These are phyloP conservation scores for Peromyscus aztecus DNA, from an alignment of 2,797 vertebrate genomes.

Conservation along the genomic window DNA sequence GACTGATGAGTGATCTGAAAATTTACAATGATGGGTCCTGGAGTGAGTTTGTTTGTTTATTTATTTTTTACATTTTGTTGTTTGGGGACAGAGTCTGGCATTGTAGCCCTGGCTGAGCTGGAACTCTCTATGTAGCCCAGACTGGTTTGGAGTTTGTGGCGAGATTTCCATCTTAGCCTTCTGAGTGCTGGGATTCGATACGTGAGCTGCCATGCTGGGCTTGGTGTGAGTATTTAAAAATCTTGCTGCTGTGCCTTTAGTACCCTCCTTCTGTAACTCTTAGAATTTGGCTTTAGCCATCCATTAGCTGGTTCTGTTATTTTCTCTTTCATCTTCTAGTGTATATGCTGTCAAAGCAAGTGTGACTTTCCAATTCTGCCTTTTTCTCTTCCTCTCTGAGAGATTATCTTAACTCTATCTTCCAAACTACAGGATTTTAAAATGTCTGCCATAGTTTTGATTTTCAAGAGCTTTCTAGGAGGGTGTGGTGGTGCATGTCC, in stretches of 20 bases:
- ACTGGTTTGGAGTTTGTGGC: neutral
- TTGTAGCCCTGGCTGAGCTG: neutral
- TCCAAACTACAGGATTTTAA: conserved; percentile 30
- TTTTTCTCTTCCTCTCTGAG: conserved; percentile 50
- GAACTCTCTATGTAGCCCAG: neutral
- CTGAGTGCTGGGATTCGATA: neutral
- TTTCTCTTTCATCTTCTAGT: conserved; percentile 31
- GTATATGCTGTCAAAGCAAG: neutral
- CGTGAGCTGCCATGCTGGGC: neutral
- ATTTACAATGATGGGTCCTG: neutral
- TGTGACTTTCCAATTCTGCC: neutral
- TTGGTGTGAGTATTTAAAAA: neutral
- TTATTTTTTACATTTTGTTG: neutral
- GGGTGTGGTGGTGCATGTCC: neutral
- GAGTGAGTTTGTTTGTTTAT: neutral
- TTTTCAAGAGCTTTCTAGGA: conserved; percentile 8
- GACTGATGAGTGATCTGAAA: neutral
- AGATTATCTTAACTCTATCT: conserved; percentile 14
- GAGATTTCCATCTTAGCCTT: neutral
- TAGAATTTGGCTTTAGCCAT: neutral
- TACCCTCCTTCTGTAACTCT: conserved; percentile 22
- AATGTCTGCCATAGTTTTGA: conserved; percentile 48
- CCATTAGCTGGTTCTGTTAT: neutral
- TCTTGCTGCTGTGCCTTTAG: conserved; percentile 16
- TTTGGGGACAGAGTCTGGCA: neutral